Conservation (phyloP, 2,888 invertebrate species). For the Dione juno region DNA sequence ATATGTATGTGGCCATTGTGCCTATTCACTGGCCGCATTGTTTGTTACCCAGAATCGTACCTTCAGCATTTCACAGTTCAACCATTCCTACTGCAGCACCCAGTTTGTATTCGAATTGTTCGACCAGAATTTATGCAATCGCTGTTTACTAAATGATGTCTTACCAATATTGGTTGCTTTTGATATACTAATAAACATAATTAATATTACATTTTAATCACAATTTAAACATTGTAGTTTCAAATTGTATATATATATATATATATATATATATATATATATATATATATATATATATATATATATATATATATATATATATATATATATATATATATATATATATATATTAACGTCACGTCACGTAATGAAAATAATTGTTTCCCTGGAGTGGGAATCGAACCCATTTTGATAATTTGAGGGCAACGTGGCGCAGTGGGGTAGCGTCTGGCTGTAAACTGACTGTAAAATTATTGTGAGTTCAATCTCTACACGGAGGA, state of each 20-base stretch:
- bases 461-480: too few species aligned
- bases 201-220: too few species aligned
- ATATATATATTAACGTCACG: too few species aligned
- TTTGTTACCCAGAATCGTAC: constrained; percentile 32
- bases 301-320: too few species aligned
- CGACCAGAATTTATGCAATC: constrained; percentile 40
- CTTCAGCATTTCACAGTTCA: constrained; percentile 35
- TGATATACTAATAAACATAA: background rate
- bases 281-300: too few species aligned
- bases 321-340: too few species aligned
- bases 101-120: constrained; percentile 71
- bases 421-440: too few species aligned
- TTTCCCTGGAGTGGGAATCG: background rate
- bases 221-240: too few species aligned
- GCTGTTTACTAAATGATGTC: background rate
- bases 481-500: too few species aligned
- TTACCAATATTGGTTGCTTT: background rate
- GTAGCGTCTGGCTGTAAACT: too few species aligned
- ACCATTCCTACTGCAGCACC: constrained; percentile 49
- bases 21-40: constrained; percentile 20
- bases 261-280: too few species aligned
- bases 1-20: constrained; percentile 18
- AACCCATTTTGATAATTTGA: background rate
- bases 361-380: background rate
- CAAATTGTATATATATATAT: too few species aligned